Percentiles rank a stretch among this genome's conserved stretches.
These are phyloP conservation scores for Sarotherodon lohbergeri DNA, from an alignment of 2,113 vertebrate species.

Conservation along the genomic window DNA sequence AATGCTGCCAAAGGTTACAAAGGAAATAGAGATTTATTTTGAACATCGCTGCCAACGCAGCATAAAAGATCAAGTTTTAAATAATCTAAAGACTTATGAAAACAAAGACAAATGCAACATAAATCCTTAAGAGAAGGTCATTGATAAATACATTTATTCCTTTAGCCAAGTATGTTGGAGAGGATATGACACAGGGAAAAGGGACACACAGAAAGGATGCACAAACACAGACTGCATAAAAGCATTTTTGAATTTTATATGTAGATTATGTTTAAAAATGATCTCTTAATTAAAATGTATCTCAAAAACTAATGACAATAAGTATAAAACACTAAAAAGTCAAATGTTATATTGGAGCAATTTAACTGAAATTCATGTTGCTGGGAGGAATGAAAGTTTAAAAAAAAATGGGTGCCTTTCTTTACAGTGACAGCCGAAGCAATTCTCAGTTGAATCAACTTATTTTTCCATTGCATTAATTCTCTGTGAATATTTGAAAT, in stretches of 20 bases:
- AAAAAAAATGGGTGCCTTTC: background rate
- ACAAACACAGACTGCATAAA: background rate
- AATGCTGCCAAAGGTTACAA: slow-evolving; percentile 64
- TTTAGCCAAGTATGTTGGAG: background rate
- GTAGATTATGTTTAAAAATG: background rate
- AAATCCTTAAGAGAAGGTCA: slow-evolving; percentile 49
- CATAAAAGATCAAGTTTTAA: slow-evolving; percentile 58
- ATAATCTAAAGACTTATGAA: slow-evolving; percentile 54
- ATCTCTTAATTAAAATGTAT: background rate
- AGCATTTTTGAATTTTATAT: background rate
- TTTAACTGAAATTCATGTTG: background rate
- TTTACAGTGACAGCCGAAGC: background rate
- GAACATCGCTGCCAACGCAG: slow-evolving; percentile 12
- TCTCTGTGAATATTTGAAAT: background rate
- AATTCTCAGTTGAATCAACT: background rate
- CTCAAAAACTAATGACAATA: background rate
- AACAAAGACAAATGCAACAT: slow-evolving; percentile 55
- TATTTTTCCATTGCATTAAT: background rate
- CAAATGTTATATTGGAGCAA: background rate
- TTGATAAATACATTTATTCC: slow-evolving; percentile 29
- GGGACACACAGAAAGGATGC: background rate
- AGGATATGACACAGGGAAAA: background rate
- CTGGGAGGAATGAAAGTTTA: background rate
- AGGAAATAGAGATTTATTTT: slow-evolving; percentile 64
- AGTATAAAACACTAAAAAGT: background rate